These are phyloP conservation scores for Glareola pratincola DNA, from an alignment of 2,113 vertebrate species.

Conservation along the genomic window DNA sequence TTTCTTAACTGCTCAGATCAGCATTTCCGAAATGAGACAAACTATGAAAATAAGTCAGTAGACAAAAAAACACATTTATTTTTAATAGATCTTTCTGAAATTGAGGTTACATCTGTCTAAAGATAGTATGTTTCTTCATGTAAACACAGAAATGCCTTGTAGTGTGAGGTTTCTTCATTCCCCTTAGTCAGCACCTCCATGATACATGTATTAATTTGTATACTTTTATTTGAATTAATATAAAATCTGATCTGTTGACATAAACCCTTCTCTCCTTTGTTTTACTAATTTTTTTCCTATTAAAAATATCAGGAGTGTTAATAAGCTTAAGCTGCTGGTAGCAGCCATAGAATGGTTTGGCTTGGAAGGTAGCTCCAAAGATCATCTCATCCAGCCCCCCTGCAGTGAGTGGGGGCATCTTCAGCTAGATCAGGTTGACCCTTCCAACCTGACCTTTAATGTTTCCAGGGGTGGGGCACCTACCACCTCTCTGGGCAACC, in stretches of 20 bases:
- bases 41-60: not conserved
- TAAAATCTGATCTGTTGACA: not conserved
- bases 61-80: not conserved
- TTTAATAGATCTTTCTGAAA: not conserved
- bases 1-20: constrained; percentile 45
- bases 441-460: not conserved
- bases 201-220: not conserved
- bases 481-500: not conserved
- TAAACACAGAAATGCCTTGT: not conserved
- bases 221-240: not conserved
- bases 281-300: not conserved
- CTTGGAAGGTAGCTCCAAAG: not conserved
- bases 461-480: not conserved
- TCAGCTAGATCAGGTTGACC: not conserved
- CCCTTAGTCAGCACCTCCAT: not conserved
- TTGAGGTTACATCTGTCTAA: not conserved
- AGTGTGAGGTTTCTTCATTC: not conserved
- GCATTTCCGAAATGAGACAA: constrained; percentile 10
- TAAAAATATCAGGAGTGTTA: not conserved
- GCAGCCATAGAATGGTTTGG: not conserved
- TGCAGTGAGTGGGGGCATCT: not conserved
- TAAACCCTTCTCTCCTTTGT: not conserved
- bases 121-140: not conserved
- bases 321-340: not conserved
- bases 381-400: not conserved